phyloP scores from a whole-genome alignment of 2,113 vertebrate species.

The Theristicus caerulescens region DNA sequence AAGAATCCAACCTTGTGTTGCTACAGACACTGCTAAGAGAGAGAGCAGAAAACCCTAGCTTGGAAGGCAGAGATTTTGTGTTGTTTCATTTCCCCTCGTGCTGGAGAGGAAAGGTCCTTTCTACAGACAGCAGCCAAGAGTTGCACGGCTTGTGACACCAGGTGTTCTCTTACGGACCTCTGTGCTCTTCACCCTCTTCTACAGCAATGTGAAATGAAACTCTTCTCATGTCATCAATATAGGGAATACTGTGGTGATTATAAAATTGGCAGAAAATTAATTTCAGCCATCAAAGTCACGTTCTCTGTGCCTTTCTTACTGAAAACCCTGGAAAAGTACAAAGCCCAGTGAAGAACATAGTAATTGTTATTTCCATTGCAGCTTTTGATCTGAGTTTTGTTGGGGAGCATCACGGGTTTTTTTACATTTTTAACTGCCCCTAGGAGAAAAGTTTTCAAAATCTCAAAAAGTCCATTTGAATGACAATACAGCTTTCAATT shows the following conservation, averaged over 20 bases:
- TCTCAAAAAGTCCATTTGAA: background rate
- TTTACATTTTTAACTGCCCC: background rate
- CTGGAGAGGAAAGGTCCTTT: background rate
- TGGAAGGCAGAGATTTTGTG: background rate
- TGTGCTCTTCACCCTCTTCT: background rate
- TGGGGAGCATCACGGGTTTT: background rate
- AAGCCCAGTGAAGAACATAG: background rate
- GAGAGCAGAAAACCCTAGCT: background rate
- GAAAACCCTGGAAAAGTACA: background rate
- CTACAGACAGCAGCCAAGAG: background rate
- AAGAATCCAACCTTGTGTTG: background rate
- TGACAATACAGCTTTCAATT: background rate
- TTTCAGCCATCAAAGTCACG: background rate
- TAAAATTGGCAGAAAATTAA: background rate
- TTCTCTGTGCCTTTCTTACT: background rate
- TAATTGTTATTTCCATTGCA: background rate
- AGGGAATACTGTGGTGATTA: background rate
- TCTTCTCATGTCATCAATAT: background rate
- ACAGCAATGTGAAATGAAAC: background rate
- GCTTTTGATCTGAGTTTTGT: background rate
- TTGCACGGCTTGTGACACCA: fast-evolving
- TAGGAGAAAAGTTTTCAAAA: background rate
- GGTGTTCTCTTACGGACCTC: fast-evolving
- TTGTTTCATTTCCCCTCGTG: background rate
- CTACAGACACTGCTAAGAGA: background rate